phyloP scores from a whole-genome alignment of 1,140 invertebrate species.

The Drosophila oshimai region DNA sequence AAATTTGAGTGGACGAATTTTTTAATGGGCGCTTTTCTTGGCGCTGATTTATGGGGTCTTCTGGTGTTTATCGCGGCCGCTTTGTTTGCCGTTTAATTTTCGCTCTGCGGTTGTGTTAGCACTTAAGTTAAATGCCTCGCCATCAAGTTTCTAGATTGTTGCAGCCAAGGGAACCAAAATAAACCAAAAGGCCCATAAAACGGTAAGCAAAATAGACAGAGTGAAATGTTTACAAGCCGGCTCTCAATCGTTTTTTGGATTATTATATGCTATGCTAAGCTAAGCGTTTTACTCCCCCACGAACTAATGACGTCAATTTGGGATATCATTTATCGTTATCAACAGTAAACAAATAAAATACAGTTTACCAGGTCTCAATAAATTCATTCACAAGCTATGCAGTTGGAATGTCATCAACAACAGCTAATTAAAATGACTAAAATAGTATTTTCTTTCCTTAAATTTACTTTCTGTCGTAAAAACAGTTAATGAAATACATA shows the following conservation, averaged over 20 bases:
- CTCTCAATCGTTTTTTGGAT: not conserved
- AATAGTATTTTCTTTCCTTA: too few relatives aligned
- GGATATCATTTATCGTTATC: too few relatives aligned
- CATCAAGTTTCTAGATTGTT: conserved; percentile 32
- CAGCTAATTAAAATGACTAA: too few relatives aligned
- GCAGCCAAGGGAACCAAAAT: conserved; percentile 18
- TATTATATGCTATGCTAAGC: conserved; percentile 10
- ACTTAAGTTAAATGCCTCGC: conserved; percentile 31
- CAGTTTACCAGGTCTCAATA: too few relatives aligned
- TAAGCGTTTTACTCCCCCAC: not conserved
- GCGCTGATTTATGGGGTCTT: conserved; percentile 12
- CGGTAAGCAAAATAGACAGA: not conserved
- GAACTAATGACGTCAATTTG: conserved; percentile 1
- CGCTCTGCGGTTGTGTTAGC: conserved; percentile 20
- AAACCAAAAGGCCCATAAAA: conserved; percentile 18
- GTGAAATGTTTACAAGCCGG: conserved; percentile 5
- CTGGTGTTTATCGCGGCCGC: conserved; percentile 25
- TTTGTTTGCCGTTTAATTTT: conserved; percentile 44
- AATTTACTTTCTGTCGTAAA: too few relatives aligned
- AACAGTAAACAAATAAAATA: conserved; percentile 6
- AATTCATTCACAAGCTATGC: too few relatives aligned
- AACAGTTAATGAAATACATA: too few relatives aligned
- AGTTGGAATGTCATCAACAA: too few relatives aligned
- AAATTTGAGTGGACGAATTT: conserved; percentile 20
- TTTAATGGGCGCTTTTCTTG: conserved; percentile 23